These are phyloP conservation scores for Hoplostethus mediterraneus DNA, from an alignment of 2,797 vertebrate genomes.

Conservation along the genomic window DNA sequence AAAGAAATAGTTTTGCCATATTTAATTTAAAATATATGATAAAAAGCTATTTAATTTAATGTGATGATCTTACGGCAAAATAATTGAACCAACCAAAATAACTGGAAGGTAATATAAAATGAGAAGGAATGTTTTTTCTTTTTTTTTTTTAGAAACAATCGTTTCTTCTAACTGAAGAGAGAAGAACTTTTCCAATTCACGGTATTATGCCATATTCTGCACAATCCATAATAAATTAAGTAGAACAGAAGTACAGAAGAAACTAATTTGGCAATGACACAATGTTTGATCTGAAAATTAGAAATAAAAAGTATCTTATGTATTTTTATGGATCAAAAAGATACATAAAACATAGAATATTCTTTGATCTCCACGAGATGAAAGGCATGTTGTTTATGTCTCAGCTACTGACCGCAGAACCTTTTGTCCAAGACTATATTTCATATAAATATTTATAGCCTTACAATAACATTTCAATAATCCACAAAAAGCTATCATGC, in stretches of 20 bases:
- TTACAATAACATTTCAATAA: not conserved
- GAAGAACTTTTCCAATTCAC: slow-evolving; percentile 8
- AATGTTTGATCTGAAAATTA: slow-evolving; percentile 3
- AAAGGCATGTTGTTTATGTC: slow-evolving; percentile 25
- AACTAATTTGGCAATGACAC: slow-evolving; percentile 14
- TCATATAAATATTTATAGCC: slow-evolving; percentile 26
- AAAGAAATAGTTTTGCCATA: not conserved
- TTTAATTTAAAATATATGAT: not conserved
- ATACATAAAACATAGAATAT: slow-evolving; percentile 23
- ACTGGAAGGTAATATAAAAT: not conserved
- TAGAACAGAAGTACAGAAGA: not conserved
- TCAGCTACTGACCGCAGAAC: not conserved
- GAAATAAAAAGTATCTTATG: not conserved
- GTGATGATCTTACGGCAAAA: no score
- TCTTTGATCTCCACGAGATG: slow-evolving; percentile 34
- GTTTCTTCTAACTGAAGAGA: not conserved
- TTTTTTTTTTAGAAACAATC: not conserved
- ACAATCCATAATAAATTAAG: slow-evolving; percentile 17
- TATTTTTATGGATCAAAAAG: slow-evolving; percentile 28
- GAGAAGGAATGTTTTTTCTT: no score
- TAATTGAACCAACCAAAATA: not conserved
- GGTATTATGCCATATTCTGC: slow-evolving; percentile 2
- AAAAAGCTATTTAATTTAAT: not conserved
- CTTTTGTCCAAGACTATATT: not conserved
- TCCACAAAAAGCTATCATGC: slow-evolving; percentile 4